Evolutionary conservation across 2,113 vertebrate species (phyloP).

Genomic region (Gymnarchus niloticus): DNA sequence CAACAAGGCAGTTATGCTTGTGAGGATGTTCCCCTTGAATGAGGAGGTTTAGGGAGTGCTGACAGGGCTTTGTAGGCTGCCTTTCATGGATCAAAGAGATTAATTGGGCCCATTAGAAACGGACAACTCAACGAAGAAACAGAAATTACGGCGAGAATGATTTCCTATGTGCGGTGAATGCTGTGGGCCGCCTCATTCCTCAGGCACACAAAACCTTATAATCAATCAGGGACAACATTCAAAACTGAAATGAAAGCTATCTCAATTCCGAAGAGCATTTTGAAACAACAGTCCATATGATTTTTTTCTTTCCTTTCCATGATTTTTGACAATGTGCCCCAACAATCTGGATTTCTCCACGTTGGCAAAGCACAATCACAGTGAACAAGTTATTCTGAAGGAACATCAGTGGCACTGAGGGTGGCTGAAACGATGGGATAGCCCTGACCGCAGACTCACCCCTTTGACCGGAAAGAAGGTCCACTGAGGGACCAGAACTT

Average conservation of each 20-base stretch:
- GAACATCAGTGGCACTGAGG: neutral
- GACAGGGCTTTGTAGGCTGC: constrained; percentile 34
- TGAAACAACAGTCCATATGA: neutral
- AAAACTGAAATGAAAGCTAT: constrained; percentile 6
- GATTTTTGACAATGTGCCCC: too few relatives aligned
- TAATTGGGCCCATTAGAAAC: constrained; percentile 39
- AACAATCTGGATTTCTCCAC: neutral
- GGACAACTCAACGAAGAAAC: constrained; percentile 30
- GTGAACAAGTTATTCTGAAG: neutral
- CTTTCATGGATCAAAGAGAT: constrained; percentile 40
- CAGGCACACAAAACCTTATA: constrained; percentile 10
- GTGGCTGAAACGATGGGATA: neutral
- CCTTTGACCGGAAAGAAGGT: too few relatives aligned
- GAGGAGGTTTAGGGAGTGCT: constrained; percentile 31
- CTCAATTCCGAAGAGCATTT: neutral
- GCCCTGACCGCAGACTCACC: neutral
- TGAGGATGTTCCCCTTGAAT: constrained; percentile 32
- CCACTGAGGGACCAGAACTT: too few relatives aligned
- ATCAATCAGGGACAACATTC: constrained; percentile 6
- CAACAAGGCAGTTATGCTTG: constrained; percentile 19
- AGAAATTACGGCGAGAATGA: constrained; percentile 38
- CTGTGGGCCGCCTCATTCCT: constrained; percentile 19
- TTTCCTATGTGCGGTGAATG: constrained; percentile 17
- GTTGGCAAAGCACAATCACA: neutral
- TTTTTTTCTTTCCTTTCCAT: neutral